Base-by-base conservation (phyloP, 2,113 vertebrate species). In the Hirundichthys speculiger region DNA sequence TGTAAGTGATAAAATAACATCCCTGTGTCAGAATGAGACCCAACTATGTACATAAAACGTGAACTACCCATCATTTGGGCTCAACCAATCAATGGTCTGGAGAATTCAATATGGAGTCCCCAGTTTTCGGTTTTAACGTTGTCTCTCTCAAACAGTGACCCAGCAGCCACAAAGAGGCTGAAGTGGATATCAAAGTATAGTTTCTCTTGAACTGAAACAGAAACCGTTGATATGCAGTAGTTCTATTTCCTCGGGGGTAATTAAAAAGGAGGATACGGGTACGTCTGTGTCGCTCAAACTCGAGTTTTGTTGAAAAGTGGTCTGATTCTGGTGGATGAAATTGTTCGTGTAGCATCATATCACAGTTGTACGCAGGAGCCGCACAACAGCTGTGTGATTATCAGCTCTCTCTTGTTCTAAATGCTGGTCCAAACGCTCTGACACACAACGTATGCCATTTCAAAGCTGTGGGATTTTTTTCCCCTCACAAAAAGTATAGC, bases 151-250 rank as follows among this genome's bases (percentile, higher is more conserved):
- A 6, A 56, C 48, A 64, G 46, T 59, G 59, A 53, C 43, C 58
- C 57, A 66, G 76, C 54, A 65, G 11, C 58, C 72, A 52, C 48
- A 71, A 39, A 46, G 19, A 45, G 25, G n/a, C 45, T 12, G 3
- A 42, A 27, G 38, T 47, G 40, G 2, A 21, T 27, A n/a, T 34
- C 15, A 60, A 68, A 72, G 48, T 66, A 2, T 6, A 11, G 2
- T 68, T 80, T 64, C 67, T 5, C 13, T 2, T 46, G 27, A 50
- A 54, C 69, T 64, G 86, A 90, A 90, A 90, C 51, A 51, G 76
- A 89, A 87, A 89, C 24, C 15, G 0, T 30, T 16, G 5, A 25
- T 7, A 1, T 4, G 4, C 14, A 40, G 11, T 5, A 16, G 6
- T 1, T 21, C 38, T 27, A 27, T 27, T n/a, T n/a, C n/a, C n/a